Evolutionary conservation across 2,113 vertebrate species (phyloP), one percentile per base, ranked within the genome.

Genomic region (Xenotilapia longispinis): DNA sequence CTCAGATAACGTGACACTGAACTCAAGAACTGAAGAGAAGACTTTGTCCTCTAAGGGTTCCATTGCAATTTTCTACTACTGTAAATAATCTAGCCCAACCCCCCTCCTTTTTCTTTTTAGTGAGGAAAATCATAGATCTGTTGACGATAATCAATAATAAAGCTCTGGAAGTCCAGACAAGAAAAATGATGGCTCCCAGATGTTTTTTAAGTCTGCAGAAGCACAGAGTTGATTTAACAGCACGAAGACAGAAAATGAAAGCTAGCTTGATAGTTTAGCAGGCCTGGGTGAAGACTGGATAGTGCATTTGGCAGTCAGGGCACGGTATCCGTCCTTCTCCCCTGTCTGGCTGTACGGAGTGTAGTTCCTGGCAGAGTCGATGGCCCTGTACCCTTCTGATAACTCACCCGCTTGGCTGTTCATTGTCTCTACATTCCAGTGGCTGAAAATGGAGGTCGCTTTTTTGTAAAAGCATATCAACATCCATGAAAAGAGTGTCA

Each of bases 371-470:
- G 85, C 88, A 84, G 82, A 68, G 63, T 84, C 17, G 5, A 1
- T 65, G 87, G 84, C 87, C 80, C 87, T 88, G 80, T 89, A 79
- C 81, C 82, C 91, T 83, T 82, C 83, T 89, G 89, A 93, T 92
- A 86, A 90, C 92, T 94, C 90, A 47, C 81, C 87, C 83, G 42
- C 93, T 92, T 88, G 87, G 84, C 87, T 63, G 47, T 88, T 78
- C 38, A 87, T 94, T 92, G 90, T 94, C 90, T 89, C 86, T 85
- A 68, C 84, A 91, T 95, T 92, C 90, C 91, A 87, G 47, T 58
- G 81, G 92, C 73, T 89, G 92, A 84, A 93, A 87, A 89, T 90
- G 36, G 86, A 91, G 81, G 68, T 78, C 23, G 80, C 73, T 75
- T 83, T 91, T 68, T 88, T 75, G 17, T 36, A 81, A 85, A 38